Base-by-base conservation (phyloP, 2,113 vertebrate genomes). In the Myanophis thanlyinensis region DNA sequence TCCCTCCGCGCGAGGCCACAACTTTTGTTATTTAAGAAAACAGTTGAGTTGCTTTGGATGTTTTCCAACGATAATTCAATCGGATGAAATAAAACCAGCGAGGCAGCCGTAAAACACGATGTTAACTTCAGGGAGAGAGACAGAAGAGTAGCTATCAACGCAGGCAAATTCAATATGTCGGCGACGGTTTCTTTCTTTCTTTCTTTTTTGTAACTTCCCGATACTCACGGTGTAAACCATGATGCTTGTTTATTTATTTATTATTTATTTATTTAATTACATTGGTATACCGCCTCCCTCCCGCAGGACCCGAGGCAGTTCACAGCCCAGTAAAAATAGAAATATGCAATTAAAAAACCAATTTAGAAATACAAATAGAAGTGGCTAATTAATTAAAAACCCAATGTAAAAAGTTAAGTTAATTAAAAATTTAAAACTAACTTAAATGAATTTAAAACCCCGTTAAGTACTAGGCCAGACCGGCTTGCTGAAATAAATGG, bases 71-170 rank as follows among this genome's bases (percentile, higher is more conserved):
- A 89, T 98, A 97, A 98, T 98, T 95, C 97, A 96, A 97, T 97
- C 97, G 98, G 97, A 97, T 97, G 98, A 98, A 97, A 96, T 95
- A 94, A 97, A 96, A 95, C 97, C 98, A 98, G 98, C 97, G 97
- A 98, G 97, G 93, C 97, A 9, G 96, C 96, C 95, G 96, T 96
- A 97, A 97, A 96, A 89, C 93, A 96, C 51, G 92, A 97, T 96
- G 97, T 97, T 97, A 97, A 97, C 96, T 96, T 97, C 97, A 97
- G 94, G 91, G n/a, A 91, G 94, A 91, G 94, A 97, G 97, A 92
- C 95, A 96, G 97, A 94, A 97, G 96, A 97, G 96, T 89, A 53
- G 94, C 46, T 92, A 95, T 96, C 96, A 96, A 93, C 96, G 97
- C 93, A 94, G 95, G 93, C 89, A 97, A 96, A 97, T 97, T 96